phyloP scores from a whole-genome alignment of 2,797 vertebrate genomes.

The Anolis apletophallus region DNA sequence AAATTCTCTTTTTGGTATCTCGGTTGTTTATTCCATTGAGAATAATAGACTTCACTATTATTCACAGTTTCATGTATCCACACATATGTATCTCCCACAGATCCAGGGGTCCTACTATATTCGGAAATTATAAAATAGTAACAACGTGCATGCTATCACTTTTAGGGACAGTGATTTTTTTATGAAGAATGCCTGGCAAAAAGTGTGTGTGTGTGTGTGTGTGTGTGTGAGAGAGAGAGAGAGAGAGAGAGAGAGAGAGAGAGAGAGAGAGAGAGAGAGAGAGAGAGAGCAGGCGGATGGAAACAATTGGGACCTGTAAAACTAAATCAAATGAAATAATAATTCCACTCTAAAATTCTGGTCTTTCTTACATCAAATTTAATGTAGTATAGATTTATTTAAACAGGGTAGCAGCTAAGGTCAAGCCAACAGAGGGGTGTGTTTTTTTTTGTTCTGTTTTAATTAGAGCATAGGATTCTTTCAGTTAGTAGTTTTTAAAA shows the following conservation, averaged over 20 bases:
- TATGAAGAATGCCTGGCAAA: background rate
- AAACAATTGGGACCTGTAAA: background rate
- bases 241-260: too few species aligned
- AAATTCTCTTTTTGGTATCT: too few species aligned
- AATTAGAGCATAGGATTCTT: conserved; percentile 33
- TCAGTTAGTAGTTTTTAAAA: background rate
- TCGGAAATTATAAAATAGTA: background rate
- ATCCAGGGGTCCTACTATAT: too few species aligned
- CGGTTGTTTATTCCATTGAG: too few species aligned
- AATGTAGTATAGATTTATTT: conserved; percentile 42
- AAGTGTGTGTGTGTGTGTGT: background rate
- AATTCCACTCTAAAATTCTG: conserved; percentile 46
- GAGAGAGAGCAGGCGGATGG: background rate
- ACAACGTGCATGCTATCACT: background rate
- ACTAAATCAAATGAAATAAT: conserved; percentile 37
- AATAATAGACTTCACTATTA: too few species aligned
- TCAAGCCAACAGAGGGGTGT: conserved; percentile 10
- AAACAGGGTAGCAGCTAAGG: conserved; percentile 11
- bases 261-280: too few species aligned
- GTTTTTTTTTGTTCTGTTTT: conserved; percentile 24
- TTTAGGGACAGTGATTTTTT: background rate
- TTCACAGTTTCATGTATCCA: too few species aligned
- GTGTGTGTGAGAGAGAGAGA: too few species aligned
- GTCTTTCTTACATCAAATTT: conserved; percentile 13
- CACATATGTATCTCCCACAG: too few species aligned